These are phyloP conservation scores for Heliopora coerulea DNA, from an alignment of 92 coral and sea anemone genomes.

Conservation along the genomic window DNA sequence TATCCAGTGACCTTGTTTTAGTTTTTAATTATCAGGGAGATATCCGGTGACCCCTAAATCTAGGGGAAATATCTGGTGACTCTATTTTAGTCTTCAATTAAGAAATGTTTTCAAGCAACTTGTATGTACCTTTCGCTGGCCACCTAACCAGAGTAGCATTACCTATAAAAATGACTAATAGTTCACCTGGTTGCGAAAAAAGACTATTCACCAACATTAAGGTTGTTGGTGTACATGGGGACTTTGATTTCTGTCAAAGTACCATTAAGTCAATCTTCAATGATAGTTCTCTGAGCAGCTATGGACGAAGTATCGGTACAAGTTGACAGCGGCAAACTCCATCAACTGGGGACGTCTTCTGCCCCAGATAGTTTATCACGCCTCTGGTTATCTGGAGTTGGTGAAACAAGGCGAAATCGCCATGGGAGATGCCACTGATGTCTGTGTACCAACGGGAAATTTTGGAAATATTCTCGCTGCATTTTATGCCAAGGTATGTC, in stretches of 20 bases:
- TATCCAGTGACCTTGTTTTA: no score
- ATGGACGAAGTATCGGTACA: constrained; percentile 47
- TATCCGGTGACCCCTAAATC: constrained; percentile 58
- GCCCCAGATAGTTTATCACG: constrained; percentile 87
- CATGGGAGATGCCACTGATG: constrained; percentile 69
- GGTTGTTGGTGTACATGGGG: constrained; percentile 66
- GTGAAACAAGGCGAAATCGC: constrained; percentile 74
- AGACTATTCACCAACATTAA: no score
- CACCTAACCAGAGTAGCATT: no score
- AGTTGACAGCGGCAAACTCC: constrained; percentile 84
- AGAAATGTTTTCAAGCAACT: no score
- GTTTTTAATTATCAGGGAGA: no score
- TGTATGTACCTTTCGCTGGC: no score
- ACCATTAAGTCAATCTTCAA: constrained; percentile 71
- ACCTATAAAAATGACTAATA: no score
- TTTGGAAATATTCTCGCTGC: constrained; percentile 95
- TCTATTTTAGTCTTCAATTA: constrained; percentile 70
- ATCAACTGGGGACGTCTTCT: constrained; percentile 91
- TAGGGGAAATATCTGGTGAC: constrained; percentile 94
- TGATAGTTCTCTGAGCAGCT: constrained; percentile 59
- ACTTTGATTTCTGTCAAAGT: constrained; percentile 90
- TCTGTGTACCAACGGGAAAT: constrained; percentile 90
- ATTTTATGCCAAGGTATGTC: constrained; percentile 77
- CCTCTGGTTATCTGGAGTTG: constrained; percentile 80
- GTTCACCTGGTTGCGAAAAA: no score